Percentiles rank a stretch among this genome's conserved stretches.
These are phyloP conservation scores for Mirounga angustirostris DNA, from an alignment of 2,113 vertebrate genomes.

Conservation along the genomic window DNA sequence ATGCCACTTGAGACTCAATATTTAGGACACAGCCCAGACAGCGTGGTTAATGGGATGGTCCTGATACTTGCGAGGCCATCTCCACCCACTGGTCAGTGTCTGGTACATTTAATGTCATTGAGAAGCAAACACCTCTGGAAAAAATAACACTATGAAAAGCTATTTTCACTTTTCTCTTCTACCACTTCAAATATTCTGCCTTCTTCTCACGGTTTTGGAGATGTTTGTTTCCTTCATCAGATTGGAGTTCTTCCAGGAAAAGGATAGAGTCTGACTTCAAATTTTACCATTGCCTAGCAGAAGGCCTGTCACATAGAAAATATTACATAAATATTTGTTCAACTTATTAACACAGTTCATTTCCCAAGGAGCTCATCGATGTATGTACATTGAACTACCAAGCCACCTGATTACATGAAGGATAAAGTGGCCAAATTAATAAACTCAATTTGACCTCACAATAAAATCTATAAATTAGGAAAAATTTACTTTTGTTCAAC, in stretches of 20 bases:
- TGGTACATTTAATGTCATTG: not conserved
- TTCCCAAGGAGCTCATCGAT: not conserved
- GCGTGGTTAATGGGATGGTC: no score
- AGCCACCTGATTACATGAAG: not conserved
- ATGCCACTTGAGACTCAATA: not conserved
- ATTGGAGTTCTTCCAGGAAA: conserved; percentile 6
- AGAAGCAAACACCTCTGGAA: not conserved
- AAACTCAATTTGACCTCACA: not conserved
- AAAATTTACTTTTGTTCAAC: not conserved
- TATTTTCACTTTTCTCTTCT: not conserved
- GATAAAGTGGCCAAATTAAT: not conserved
- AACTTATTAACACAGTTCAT: not conserved
- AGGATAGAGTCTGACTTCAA: not conserved
- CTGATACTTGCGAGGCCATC: not conserved
- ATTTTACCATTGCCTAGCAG: not conserved
- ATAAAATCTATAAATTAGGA: not conserved
- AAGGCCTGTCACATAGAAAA: not conserved
- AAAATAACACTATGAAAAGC: not conserved
- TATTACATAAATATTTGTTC: not conserved
- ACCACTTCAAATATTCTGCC: not conserved
- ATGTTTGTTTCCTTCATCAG: not conserved
- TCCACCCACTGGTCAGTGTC: accelerated
- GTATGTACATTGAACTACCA: not conserved
- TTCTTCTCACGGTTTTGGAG: not conserved
- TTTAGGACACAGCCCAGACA: not conserved